Percentiles rank a stretch among this genome's conserved stretches.
phyloP scores from a whole-genome alignment of 2,113 vertebrate species.

The Pampusana beccarii region DNA sequence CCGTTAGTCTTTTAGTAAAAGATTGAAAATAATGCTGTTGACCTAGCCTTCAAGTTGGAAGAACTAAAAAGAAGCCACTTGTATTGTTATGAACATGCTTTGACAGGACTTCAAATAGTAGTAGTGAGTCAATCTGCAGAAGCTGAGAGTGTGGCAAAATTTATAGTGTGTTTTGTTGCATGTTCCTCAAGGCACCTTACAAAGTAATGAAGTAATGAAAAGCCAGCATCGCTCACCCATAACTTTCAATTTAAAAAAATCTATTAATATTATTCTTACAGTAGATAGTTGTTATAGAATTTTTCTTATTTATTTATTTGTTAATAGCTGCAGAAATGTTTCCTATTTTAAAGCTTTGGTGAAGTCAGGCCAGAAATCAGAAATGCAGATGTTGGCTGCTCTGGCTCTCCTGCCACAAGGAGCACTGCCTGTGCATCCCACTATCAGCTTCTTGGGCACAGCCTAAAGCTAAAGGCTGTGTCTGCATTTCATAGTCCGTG shows the following conservation, averaged over 20 bases:
- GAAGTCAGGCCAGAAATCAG: neutral
- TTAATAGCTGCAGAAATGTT: neutral
- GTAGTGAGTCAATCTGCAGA: neutral
- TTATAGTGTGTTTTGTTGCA: neutral
- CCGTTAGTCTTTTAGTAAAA: neutral
- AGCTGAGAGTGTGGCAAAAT: neutral
- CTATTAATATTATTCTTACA: neutral
- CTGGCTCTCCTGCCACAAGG: neutral
- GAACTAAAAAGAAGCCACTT: neutral
- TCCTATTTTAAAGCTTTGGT: neutral
- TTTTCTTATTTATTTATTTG: neutral
- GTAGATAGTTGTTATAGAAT: neutral
- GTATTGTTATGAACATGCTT: neutral
- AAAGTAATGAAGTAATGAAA: neutral
- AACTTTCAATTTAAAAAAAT: neutral
- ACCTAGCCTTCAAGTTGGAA: neutral
- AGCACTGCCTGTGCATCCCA: accelerated
- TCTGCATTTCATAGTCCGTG: accelerated
- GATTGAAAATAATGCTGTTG: neutral
- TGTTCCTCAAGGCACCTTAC: neutral
- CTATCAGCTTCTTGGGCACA: neutral
- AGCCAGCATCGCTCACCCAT: neutral
- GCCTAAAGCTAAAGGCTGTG: neutral
- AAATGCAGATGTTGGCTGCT: neutral
- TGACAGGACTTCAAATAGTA: neutral